Conservation (phyloP, 2,888 invertebrate species). For the Thymelicus lineola region DNA sequence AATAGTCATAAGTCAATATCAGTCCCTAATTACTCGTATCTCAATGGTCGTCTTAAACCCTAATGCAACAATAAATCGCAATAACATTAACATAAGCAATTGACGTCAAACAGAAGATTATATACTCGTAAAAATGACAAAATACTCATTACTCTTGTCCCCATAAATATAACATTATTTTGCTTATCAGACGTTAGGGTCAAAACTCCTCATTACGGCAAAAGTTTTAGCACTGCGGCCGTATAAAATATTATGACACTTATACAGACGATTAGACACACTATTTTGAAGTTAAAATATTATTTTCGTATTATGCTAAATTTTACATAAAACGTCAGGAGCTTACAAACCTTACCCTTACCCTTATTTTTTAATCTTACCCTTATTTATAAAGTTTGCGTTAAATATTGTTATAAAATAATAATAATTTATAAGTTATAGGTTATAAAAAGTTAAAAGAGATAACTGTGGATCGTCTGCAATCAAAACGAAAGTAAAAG, state of each 20-base stretch:
- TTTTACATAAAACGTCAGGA: no score
- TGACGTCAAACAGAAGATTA: conserved; percentile 22
- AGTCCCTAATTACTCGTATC: conserved; percentile 3
- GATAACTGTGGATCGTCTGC: no score
- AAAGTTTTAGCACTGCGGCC: conserved; percentile 15
- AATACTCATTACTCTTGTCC: conserved; percentile 22
- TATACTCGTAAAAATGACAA: conserved; percentile 31
- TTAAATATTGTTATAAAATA: no score
- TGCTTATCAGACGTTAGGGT: conserved; percentile 9
- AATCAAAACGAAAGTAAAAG: no score
- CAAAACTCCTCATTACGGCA: conserved; percentile 18
- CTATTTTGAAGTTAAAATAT: no score
- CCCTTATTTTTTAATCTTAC: no score
- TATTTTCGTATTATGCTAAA: no score
- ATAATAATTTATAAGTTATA: no score
- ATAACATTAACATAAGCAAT: conserved; percentile 32
- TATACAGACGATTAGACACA: background rate
- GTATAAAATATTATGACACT: conserved; percentile 1
- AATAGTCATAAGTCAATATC: background rate
- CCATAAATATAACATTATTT: conserved; percentile 12
- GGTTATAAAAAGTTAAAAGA: no score
- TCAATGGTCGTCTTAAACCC: conserved; percentile 1
- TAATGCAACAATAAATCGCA: conserved; percentile 20
- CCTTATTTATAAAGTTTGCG: no score
- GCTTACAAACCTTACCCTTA: no score